phyloP scores from a whole-genome alignment of 2,888 invertebrate species.

The Prosopocoilus inquinatus region DNA sequence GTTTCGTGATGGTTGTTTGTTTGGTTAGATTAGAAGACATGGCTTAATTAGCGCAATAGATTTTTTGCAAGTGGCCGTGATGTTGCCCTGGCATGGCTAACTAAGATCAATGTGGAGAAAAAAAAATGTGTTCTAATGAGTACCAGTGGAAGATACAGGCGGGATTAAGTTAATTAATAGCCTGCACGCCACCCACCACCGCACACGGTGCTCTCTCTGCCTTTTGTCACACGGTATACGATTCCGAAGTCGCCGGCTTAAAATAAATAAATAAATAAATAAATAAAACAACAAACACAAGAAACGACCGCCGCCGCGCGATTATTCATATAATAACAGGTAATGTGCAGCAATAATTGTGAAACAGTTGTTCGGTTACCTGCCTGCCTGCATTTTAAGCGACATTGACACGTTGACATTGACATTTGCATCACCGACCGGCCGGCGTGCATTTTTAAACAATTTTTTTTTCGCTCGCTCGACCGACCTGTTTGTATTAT shows the following conservation, averaged over 20 bases:
- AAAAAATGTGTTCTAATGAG: background rate
- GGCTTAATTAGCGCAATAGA: constrained; percentile 1
- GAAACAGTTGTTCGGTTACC: background rate
- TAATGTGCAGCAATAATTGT: background rate
- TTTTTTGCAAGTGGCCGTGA: constrained; percentile 7
- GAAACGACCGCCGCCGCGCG: background rate
- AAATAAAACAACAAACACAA: too few relatives aligned
- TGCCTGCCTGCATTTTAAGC: constrained; percentile 1
- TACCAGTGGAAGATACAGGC: background rate
- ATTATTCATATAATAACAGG: background rate
- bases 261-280: too few relatives aligned
- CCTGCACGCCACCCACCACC: background rate
- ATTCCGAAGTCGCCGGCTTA: too few relatives aligned
- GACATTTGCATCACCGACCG: constrained; percentile 3
- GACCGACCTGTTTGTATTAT: background rate
- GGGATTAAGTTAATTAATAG: background rate
- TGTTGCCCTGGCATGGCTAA: background rate
- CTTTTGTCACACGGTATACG: too few relatives aligned
- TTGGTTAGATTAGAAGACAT: too few relatives aligned
- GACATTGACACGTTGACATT: constrained; percentile 5
- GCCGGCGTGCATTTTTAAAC: constrained; percentile 3
- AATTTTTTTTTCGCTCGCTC: background rate
- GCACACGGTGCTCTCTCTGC: too few relatives aligned
- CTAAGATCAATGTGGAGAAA: background rate
- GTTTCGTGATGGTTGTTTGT: too few relatives aligned